Percentiles rank a stretch among this genome's conserved stretches.
Conservation (phyloP, 2,888 invertebrate genomes). For the Frankliniella fusca region DNA sequence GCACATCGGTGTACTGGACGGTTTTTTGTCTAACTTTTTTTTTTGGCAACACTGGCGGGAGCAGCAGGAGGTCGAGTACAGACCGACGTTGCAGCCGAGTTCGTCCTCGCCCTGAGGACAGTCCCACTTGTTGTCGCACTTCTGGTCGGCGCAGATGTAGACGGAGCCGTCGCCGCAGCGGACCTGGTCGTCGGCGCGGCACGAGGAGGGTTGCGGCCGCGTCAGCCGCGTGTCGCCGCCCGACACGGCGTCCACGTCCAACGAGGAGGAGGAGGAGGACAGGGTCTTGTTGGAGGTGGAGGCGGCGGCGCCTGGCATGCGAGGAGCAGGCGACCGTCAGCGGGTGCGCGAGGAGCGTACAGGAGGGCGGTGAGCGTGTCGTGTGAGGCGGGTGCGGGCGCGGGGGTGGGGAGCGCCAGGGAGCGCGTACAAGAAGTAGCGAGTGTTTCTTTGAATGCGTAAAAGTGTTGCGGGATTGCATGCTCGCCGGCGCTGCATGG, state of each 20-base stretch:
- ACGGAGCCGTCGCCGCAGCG: conserved; percentile 52
- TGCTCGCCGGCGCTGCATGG: no score
- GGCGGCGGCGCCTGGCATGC: not conserved
- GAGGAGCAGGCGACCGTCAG: not conserved
- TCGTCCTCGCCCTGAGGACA: conserved; percentile 70
- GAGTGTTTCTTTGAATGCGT: no score
- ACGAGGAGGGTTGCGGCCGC: conserved; percentile 42
- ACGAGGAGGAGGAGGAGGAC: not conserved
- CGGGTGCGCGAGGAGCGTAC: not conserved
- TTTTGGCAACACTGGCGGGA: no score
- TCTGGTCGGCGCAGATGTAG: conserved; percentile 55
- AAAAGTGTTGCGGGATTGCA: no score
- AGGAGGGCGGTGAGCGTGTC: not conserved
- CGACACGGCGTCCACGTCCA: not conserved
- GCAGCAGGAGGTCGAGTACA: no score
- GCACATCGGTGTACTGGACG: no score
- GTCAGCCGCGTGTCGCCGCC: not conserved
- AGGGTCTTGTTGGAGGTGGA: not conserved
- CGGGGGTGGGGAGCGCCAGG: no score
- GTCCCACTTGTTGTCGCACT: conserved; percentile 61
- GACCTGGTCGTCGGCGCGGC: conserved; percentile 54
- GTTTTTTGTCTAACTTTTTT: no score
- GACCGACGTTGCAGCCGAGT: conserved; percentile 49
- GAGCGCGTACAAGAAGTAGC: no score
- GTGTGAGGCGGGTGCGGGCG: not conserved